Evolutionary conservation across 2,888 invertebrate species (phyloP).

Genomic region (Xanthia icteritia): DNA sequence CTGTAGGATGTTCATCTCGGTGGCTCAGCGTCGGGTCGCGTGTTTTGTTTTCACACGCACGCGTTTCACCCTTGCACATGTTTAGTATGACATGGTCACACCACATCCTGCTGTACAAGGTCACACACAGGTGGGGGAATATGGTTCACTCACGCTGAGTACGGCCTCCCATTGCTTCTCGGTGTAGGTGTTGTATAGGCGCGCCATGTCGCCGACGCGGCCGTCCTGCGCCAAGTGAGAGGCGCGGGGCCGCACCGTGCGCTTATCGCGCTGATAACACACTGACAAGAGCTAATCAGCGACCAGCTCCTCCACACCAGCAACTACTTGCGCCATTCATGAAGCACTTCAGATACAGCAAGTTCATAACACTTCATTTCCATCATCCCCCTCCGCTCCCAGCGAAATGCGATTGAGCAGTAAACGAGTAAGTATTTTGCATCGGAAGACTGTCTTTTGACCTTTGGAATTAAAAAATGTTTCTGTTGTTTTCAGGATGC

Average conservation of each 20-base stretch:
- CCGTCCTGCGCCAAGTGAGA: slow-evolving; percentile 32
- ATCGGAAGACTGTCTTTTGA: not conserved
- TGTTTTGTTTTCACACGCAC: not conserved
- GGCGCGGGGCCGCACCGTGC: slow-evolving; percentile 7
- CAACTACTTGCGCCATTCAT: slow-evolving; percentile 6
- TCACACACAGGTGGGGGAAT: too few species aligned
- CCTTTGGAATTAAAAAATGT: not conserved
- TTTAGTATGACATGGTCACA: not conserved
- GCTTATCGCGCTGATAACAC: slow-evolving; percentile 63
- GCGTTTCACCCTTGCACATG: not conserved
- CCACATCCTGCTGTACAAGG: not conserved
- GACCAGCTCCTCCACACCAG: slow-evolving; percentile 14
- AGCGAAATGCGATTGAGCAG: not conserved
- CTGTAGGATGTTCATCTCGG: not conserved
- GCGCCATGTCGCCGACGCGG: slow-evolving; percentile 73
- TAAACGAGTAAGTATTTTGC: not conserved
- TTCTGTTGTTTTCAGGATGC: not conserved
- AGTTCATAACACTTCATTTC: not conserved
- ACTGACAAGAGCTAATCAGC: slow-evolving; percentile 44
- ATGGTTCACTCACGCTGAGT: slow-evolving; percentile 77
- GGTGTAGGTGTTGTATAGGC: slow-evolving; percentile 81
- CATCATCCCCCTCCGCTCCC: too few species aligned
- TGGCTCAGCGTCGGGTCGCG: not conserved
- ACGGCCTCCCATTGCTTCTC: slow-evolving; percentile 86
- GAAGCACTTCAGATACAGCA: slow-evolving; percentile 27